Conservation (phyloP, 2,113 vertebrate genomes). For the Corapipo altera region DNA sequence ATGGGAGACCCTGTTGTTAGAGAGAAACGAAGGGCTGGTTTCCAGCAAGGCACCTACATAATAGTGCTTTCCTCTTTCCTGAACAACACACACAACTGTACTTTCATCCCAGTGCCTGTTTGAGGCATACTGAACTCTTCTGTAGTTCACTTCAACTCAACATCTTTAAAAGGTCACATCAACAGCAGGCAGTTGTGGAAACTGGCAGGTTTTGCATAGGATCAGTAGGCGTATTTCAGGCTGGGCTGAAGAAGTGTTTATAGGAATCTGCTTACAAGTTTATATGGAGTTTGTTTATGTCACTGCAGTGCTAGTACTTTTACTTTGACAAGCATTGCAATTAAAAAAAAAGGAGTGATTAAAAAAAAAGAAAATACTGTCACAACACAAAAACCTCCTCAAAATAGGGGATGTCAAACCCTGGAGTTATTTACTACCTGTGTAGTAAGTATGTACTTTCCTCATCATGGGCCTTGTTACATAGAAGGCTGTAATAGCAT, state of each 20-base stretch:
- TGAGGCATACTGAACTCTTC: conserved; percentile 19
- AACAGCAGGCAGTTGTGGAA: conserved; percentile 37
- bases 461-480: neutral
- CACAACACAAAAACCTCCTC: neutral
- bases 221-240: conserved; percentile 35
- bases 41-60: conserved; percentile 16
- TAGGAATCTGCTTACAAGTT: neutral
- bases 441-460: neutral
- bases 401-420: neutral
- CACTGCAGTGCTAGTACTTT: neutral
- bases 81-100: neutral
- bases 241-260: neutral
- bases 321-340: neutral
- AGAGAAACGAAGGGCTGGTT: conserved; percentile 12
- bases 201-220: conserved; percentile 4
- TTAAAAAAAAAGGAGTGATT: neutral
- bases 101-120: conserved; percentile 28
- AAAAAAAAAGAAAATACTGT: neutral
- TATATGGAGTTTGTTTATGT: neutral
- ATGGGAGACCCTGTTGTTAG: conserved; percentile 1
- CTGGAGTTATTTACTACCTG: neutral
- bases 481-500: neutral
- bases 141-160: conserved; percentile 2
- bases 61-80: neutral
- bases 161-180: conserved; percentile 44